Evolutionary conservation across 1,140 invertebrate genomes (phyloP).

Genomic region (Whitmania pigra): DNA sequence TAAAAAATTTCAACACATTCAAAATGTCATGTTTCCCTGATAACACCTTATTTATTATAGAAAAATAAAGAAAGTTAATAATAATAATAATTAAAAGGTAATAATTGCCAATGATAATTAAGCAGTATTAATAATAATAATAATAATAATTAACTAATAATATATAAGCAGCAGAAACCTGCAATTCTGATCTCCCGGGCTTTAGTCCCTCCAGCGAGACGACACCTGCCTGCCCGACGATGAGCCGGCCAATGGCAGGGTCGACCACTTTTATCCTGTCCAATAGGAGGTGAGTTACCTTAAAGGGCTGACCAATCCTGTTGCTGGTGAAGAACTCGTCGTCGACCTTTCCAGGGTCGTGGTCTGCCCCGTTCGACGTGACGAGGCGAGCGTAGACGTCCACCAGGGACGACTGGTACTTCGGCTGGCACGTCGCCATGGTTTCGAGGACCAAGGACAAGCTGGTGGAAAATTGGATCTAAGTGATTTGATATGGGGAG

Average conservation of each 20-base stretch:
- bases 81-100: too few species aligned
- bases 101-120: too few species aligned
- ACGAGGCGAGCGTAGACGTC: slow-evolving; percentile 59
- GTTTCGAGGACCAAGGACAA: slow-evolving; percentile 21
- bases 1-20: too few species aligned
- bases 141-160: too few species aligned
- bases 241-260: slow-evolving; percentile 66
- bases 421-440: slow-evolving; percentile 54
- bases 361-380: not conserved
- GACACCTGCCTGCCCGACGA: slow-evolving; percentile 30
- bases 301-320: slow-evolving; percentile 48
- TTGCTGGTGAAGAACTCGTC: not conserved
- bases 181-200: slow-evolving; percentile 77
- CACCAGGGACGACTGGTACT: slow-evolving; percentile 76
- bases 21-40: too few species aligned
- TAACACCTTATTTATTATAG: too few species aligned
- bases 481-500: too few species aligned
- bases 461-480: slow-evolving; percentile 25
- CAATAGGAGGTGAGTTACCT: slow-evolving; percentile 77
- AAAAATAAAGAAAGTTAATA: too few species aligned
- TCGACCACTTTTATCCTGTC: slow-evolving; percentile 72
- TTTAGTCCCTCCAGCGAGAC: slow-evolving; percentile 64
- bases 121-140: too few species aligned
- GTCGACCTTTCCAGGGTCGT: not conserved
- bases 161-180: slow-evolving; percentile 51